phyloP scores from a whole-genome alignment of 1,140 invertebrate species.

The Halyomorpha halys region DNA sequence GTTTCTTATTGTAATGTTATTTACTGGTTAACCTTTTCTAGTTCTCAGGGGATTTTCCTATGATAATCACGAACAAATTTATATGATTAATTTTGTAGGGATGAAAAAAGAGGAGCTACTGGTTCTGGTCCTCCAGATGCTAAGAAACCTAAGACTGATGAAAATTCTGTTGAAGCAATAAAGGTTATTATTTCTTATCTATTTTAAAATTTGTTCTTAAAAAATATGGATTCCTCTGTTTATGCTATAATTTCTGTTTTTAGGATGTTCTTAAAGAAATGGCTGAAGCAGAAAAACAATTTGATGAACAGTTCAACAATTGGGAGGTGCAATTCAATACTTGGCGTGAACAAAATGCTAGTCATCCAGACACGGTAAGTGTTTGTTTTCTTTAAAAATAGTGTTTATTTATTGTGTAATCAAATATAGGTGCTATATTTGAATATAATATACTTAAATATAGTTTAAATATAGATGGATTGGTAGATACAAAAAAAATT shows the following conservation, averaged over 20 bases:
- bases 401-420: no score
- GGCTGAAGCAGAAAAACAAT: conserved; percentile 61
- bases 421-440: no score
- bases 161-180: conserved; percentile 7
- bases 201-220: neutral
- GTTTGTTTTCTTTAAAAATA: neutral
- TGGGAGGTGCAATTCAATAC: conserved; percentile 77
- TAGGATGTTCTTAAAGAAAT: conserved; percentile 38
- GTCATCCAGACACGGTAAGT: conserved; percentile 68
- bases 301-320: conserved; percentile 69
- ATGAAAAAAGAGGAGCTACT: conserved; percentile 19
- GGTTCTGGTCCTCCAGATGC: conserved; percentile 29
- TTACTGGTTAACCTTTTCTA: no score
- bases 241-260: neutral
- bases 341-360: conserved; percentile 73
- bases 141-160: conserved; percentile 24
- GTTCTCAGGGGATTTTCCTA: no score
- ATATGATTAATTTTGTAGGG: neutral
- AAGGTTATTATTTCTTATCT: neutral
- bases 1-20: no score
- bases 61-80: no score
- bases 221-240: neutral
- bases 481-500: no score
- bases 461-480: no score
- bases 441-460: no score